Conservation (phyloP, 2,797 vertebrate species). For the Trachurus trachurus region DNA sequence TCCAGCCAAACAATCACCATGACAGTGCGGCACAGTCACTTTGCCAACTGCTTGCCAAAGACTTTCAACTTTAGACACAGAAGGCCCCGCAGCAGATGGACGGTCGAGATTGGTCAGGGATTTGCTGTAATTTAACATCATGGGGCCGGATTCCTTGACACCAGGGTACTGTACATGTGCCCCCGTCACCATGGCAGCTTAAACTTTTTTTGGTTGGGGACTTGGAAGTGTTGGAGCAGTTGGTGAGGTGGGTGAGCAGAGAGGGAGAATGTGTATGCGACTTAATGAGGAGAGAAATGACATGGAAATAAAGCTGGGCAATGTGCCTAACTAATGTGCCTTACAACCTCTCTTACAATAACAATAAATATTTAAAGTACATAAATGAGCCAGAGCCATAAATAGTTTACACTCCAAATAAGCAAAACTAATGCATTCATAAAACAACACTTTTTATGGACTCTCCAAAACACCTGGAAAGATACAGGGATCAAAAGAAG, state of each 20-base stretch:
- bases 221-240: slow-evolving; percentile 56
- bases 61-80: slow-evolving; percentile 73
- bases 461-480: background rate
- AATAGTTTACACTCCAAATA: slow-evolving; percentile 29
- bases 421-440: slow-evolving; percentile 22
- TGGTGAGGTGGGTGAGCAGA: slow-evolving; percentile 20
- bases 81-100: slow-evolving; percentile 63
- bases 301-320: slow-evolving; percentile 49
- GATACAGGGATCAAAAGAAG: background rate
- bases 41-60: slow-evolving; percentile 78
- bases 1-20: slow-evolving; percentile 68
- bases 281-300: slow-evolving; percentile 61
- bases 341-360: slow-evolving; percentile 51
- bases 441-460: slow-evolving; percentile 12
- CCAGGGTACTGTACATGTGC: slow-evolving; percentile 59
- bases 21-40: slow-evolving; percentile 72
- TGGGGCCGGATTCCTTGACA: slow-evolving; percentile 45
- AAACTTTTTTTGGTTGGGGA: slow-evolving; percentile 34
- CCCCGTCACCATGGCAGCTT: slow-evolving; percentile 51
- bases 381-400: slow-evolving; percentile 10
- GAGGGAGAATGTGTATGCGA: slow-evolving; percentile 26
- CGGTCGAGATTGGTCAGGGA: slow-evolving; percentile 49
- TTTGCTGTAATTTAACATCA: slow-evolving; percentile 44
- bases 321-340: slow-evolving; percentile 44
- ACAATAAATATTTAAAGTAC: slow-evolving; percentile 32